phyloP scores from a whole-genome alignment of 2,797 vertebrate species.

The Enteromius treurensis region DNA sequence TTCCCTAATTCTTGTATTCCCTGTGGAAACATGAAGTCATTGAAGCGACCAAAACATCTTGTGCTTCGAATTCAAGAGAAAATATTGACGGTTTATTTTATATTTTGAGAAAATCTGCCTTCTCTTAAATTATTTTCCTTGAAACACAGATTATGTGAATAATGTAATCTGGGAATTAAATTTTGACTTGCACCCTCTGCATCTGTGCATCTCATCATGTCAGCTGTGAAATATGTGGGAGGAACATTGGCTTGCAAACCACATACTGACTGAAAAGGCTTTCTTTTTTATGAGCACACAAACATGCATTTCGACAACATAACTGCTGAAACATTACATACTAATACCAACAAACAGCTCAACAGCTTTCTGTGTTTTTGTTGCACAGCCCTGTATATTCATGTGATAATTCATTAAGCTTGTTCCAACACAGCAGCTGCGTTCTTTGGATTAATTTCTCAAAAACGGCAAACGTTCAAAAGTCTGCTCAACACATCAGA shows the following conservation, averaged over 20 bases:
- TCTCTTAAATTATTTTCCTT: neutral
- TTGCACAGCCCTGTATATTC: neutral
- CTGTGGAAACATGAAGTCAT: conserved; percentile 67
- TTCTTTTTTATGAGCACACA: conserved; percentile 7
- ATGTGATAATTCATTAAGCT: neutral
- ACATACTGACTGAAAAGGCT: neutral
- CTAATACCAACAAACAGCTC: neutral
- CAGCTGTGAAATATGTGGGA: conserved; percentile 38
- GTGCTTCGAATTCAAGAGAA: neutral
- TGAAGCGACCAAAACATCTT: neutral
- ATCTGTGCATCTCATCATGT: conserved; percentile 22
- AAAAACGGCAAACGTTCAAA: neutral
- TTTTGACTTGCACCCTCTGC: neutral
- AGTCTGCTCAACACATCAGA: conserved; percentile 13
- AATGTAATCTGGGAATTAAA: neutral
- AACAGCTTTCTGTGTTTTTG: too few species aligned
- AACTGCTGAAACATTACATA: neutral
- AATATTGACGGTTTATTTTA: neutral
- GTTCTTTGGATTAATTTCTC: neutral
- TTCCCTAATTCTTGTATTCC: conserved; percentile 90
- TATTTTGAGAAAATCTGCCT: neutral
- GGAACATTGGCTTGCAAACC: conserved; percentile 16
- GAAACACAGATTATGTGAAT: neutral
- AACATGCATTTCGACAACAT: neutral
- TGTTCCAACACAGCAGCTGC: neutral